Evolutionary conservation across 2,888 invertebrate species (phyloP).

Genomic region (Sclerodermus sp.): DNA sequence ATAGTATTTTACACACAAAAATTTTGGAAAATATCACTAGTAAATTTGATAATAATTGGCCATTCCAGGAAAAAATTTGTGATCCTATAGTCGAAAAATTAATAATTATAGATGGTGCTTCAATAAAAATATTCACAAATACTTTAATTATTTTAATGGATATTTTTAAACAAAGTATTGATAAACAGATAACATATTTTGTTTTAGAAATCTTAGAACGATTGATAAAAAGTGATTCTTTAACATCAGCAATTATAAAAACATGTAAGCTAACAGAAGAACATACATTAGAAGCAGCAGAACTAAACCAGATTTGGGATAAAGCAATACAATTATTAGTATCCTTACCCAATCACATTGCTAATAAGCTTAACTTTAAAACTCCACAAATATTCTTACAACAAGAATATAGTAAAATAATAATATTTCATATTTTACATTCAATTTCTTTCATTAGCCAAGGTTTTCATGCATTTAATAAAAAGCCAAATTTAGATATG

Average conservation of each 20-base stretch:
- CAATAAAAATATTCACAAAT: constrained; percentile 53
- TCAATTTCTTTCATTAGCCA: constrained; percentile 66
- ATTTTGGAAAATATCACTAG: constrained; percentile 60
- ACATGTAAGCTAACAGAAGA: constrained; percentile 35
- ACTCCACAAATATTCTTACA: constrained; percentile 64
- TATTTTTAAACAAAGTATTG: constrained; percentile 58
- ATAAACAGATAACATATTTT: constrained; percentile 45
- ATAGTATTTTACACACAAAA: constrained; percentile 59
- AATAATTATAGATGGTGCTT: constrained; percentile 62
- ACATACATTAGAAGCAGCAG: constrained; percentile 30
- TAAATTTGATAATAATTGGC: constrained; percentile 65
- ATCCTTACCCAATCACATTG: constrained; percentile 71
- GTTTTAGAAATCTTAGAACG: constrained; percentile 58
- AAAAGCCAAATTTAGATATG: constrained; percentile 56
- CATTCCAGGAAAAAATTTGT: constrained; percentile 52
- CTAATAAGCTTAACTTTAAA: constrained; percentile 66
- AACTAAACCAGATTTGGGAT: constrained; percentile 56
- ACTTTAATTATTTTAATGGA: constrained; percentile 59
- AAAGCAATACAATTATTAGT: constrained; percentile 65
- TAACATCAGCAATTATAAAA: constrained; percentile 61
- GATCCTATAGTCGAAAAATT: constrained; percentile 57
- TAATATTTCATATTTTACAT: constrained; percentile 66
- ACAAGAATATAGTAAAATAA: constrained; percentile 62
- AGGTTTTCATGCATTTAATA: constrained; percentile 46
- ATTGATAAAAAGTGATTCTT: constrained; percentile 63